Evolutionary conservation across 2,888 invertebrate genomes (phyloP), one percentile per base, ranked within the genome.

Genomic region (Limnephilus auricula): DNA sequence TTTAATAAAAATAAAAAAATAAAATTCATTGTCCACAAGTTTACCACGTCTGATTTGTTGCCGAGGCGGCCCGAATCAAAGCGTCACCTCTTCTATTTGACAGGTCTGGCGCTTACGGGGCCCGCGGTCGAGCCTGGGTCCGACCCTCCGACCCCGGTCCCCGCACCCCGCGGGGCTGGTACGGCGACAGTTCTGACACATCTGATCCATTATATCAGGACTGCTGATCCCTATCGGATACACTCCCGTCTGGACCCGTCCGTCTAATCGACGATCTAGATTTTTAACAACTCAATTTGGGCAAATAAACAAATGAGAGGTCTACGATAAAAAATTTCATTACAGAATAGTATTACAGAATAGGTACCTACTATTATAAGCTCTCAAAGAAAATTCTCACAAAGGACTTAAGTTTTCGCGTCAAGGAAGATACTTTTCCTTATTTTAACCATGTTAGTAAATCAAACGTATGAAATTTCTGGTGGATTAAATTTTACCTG

Each of bases 181-280:
- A 45, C 89, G 91, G 87, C 87, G 87, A 79, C 87, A 88, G 65
- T 32, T 78, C 31, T 32, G 87, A 86, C 91, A 88, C 88, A 32
- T 89, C 37, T 88, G 82, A 91, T 91, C 91, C 88, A 91, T 91
- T 91, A 91, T 91, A 83, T 83, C 90, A 6, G 25, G 65, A 12
- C 90, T 40, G n/a, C 89, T 80, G 90, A 83, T 89, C 80, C 90
- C 90, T 90, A 83, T 90, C 90, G 83, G 90, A 83, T 25, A 9
- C 83, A 90, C 79, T 90, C 50, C 65, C 25, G 65, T 90, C 90
- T 90, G 87, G 87, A 78, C 65, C 87, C 78, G 9, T 9, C 9
- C 65, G 25, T 65, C 65, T 65, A 18, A 78, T 88, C 87, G 3
- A 25, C 18, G 78, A 88, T 78, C 78, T 79, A 34, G 25, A 78